Evolutionary conservation across 2,797 vertebrate genomes (phyloP), one percentile per base, ranked within the genome.

Genomic region (Eremophila alpestris): DNA sequence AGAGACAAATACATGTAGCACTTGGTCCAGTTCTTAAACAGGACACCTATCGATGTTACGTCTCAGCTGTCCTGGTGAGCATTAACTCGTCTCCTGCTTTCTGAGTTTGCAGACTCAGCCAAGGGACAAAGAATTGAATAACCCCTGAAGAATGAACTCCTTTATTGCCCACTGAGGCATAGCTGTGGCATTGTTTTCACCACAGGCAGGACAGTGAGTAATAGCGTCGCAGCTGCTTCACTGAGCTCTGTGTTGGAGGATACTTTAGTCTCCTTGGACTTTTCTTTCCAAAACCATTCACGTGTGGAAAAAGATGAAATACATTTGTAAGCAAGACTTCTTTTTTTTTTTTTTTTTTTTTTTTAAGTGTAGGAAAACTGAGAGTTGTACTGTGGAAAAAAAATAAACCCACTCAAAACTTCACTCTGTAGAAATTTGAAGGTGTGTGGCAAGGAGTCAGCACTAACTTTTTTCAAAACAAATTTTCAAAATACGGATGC

Each of bases 131-230:
- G 80, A 82, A 74, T 20, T 84, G 94, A 91, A 84, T 94, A 94
- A 90, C 89, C 59, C 85, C 52, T 83, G 94, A 86, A 93, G 93
- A 97, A 93, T 93, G 83, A 86, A 70, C 94, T 93, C 48, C 74
- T 95, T 88, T 94, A 91, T 95, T 88, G 94, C 83, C 93, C 92
- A 90, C 80, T 11, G 59, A 96, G 94, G 90, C 96, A 95, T 95
- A 91, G 94, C 96, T 85, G 84, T 91, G 89, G 93, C 90, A 89
- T 95, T 96, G 95, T 95, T 95, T 90, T 91, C 89, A 92, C 84
- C 82, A 92, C 0, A 3, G 84, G 87, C 84, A 74, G 79, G 78
- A 89, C 78, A 81, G 82, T 95, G 88, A 95, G 81, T 92, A 94
- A 96, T 96, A 91, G 79, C 2, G 6, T 77, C 0, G 4, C 80